A percentile compares a stretch with the other conserved stretches of the same genome.
Conservation (phyloP, 53 echinoderm and acorn worm species). For the Glandiceps talaboti region DNA sequence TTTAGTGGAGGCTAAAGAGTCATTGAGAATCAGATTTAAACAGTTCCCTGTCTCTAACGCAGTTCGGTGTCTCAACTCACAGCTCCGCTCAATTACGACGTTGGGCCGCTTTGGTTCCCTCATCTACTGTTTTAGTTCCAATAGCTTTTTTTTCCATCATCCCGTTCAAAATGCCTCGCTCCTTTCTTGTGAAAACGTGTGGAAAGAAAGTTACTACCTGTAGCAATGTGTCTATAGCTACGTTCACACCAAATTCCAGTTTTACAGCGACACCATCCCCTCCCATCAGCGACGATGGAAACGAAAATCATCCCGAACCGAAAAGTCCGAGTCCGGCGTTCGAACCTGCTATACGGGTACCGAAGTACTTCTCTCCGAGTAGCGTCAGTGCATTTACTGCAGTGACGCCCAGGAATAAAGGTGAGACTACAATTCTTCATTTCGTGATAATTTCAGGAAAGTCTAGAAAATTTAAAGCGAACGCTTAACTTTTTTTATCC, state of each 20-base stretch:
- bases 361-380: neutral
- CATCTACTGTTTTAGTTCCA: too few relatives aligned
- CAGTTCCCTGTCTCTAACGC: too few relatives aligned
- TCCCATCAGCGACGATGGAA: too few relatives aligned
- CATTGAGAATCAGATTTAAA: neutral
- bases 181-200: neutral
- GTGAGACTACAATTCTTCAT: neutral
- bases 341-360: neutral
- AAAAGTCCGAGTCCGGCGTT: neutral
- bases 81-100: too few relatives aligned
- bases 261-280: too few relatives aligned
- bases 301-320: too few relatives aligned
- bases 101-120: too few relatives aligned
- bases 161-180: neutral
- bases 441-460: too few relatives aligned
- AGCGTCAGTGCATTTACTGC: constrained; percentile 75
- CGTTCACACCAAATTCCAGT: neutral
- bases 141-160: neutral
- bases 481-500: too few relatives aligned
- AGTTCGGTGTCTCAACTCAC: too few relatives aligned
- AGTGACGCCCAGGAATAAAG: constrained; percentile 68
- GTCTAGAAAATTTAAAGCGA: too few relatives aligned
- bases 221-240: neutral
- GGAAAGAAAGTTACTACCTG: neutral
- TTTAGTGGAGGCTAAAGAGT: neutral